Evolutionary conservation across 2,113 vertebrate species (phyloP).

Genomic region (Trogon surrucura): DNA sequence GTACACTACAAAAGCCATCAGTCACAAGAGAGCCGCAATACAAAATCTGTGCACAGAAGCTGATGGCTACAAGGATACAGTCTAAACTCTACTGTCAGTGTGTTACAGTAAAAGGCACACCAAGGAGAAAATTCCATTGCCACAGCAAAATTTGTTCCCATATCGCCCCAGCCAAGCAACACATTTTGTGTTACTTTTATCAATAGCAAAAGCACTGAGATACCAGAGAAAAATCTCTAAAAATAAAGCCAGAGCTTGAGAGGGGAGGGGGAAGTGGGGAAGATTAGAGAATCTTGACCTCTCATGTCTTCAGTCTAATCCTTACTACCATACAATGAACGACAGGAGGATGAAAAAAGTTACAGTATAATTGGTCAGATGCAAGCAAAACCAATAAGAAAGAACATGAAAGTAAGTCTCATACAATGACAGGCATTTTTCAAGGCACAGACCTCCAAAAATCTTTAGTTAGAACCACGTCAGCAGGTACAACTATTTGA

Average conservation of each 20-base stretch:
- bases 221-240: not conserved
- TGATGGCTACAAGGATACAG: not conserved
- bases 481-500: not conserved
- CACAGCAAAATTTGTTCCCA: not conserved
- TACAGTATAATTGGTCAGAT: not conserved
- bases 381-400: not conserved
- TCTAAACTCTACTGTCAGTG: not conserved
- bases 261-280: not conserved
- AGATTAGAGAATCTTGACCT: not conserved
- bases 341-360: not conserved
- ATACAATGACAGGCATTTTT: not conserved
- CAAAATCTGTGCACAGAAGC: not conserved
- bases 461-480: rapidly evolving
- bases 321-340: not conserved
- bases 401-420: not conserved
- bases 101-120: not conserved
- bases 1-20: not conserved
- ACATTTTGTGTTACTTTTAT: not conserved
- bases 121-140: not conserved
- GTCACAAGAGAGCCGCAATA: not conserved
- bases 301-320: not conserved
- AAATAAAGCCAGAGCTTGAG: not conserved
- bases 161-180: not conserved
- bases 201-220: not conserved
- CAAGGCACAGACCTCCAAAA: not conserved